These are phyloP conservation scores for Thelaira solivaga DNA, from an alignment of 2,888 invertebrate genomes.

Conservation along the genomic window DNA sequence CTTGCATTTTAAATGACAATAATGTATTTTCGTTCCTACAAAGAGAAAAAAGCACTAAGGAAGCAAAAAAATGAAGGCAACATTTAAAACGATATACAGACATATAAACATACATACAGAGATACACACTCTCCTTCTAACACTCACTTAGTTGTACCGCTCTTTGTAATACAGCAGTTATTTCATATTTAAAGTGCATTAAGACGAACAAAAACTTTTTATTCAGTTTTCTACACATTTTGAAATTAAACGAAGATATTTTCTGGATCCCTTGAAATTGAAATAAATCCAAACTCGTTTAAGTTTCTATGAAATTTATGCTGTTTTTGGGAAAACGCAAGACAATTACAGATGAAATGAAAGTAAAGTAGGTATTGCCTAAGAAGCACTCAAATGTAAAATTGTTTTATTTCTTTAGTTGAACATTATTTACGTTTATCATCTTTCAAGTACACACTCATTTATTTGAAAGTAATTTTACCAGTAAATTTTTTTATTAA, in stretches of 20 bases:
- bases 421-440: no score
- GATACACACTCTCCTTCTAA: neutral
- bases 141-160: neutral
- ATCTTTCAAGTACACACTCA: no score
- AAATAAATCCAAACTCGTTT: constrained; percentile 40
- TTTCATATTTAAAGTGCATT: constrained; percentile 49
- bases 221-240: neutral
- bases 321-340: constrained; percentile 31
- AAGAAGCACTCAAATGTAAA: neutral
- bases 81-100: constrained; percentile 16
- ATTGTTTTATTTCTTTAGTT: neutral
- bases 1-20: constrained; percentile 76
- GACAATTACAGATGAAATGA: constrained; percentile 30
- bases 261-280: constrained; percentile 38
- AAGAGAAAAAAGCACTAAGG: constrained; percentile 19
- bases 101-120: neutral
- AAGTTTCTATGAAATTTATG: constrained; percentile 28
- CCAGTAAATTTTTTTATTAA: no score
- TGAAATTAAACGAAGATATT: constrained; percentile 42
- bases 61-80: constrained; percentile 28
- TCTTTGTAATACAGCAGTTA: constrained; percentile 27
- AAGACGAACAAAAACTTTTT: constrained; percentile 23
- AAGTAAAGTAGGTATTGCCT: constrained; percentile 1
- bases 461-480: no score
- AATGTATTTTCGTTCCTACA: constrained; percentile 73